Evolutionary conservation across 2,888 invertebrate genomes (phyloP), one percentile per base, ranked within the genome.

Genomic region (Trilocha varians): DNA sequence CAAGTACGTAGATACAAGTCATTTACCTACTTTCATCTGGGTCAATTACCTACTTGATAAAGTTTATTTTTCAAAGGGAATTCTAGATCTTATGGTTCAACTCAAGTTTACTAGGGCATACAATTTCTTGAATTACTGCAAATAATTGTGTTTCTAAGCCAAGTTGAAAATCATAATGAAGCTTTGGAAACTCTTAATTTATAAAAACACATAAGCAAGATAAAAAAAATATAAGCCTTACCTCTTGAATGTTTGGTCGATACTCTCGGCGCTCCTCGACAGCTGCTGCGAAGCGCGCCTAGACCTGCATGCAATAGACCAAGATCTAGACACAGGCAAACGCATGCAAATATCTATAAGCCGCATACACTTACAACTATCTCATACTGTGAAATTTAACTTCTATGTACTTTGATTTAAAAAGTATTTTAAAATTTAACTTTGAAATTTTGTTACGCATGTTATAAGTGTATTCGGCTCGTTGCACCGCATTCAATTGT

Each of bases 231-330:
- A 48, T 35, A 39, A 44, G 42, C 25, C 46, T 85, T 88, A 90
- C 90, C 90, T 88, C 62, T 88, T 88, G 65, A 85, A 82, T 14
- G 80, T 65, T 53, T 88, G 88, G 64, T 88, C 87, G 78, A 90
- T 87, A 82, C 88, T 89, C 78, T 90, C 90, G 61, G 88, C 88
- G 70, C 89, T 89, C 73, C 89, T 80, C 68, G 89, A 89, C 73
- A 91, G 88, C 83, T 95, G 94, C 87, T 94, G 94, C 64, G 94
- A 94, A 72, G 94, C 92, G 78, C 94, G 91, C 78, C 94, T 92
- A 87, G 93, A 93, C 91, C 94, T 94, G 89, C 75, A 87, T 87
- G 87, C 85, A 86, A 87, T 76, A 87, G 66, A 82, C 78, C 74
- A 73, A 70, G 68, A 69, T 74, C 78, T 84, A 86, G 69, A 79